Evolutionary conservation across 2,888 invertebrate species (phyloP), one percentile per base, ranked within the genome.

Genomic region (Caradrina clavipalpis): DNA sequence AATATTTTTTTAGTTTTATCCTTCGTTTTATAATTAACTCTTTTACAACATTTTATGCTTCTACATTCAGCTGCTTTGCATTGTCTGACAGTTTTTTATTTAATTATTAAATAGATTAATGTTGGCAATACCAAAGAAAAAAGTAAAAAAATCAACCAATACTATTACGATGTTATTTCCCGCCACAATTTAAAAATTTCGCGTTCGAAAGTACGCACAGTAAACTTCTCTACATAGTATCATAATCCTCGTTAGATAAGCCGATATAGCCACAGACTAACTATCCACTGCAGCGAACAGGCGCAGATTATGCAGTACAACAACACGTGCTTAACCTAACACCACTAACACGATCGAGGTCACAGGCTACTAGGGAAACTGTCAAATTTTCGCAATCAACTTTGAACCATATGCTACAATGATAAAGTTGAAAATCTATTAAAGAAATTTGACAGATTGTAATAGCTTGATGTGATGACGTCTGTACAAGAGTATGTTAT

Each of bases 341-440:
- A 74, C 69, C 64, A 78, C 64, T 77, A 78, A 69, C 78, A 74
- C 69, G 69, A 78, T 65, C 74, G 60, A 78, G 77, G 77, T 77
- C 74, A 78, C 73, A 57, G 60, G 67, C 61, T 50, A 76, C 47
- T 66, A n/a, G n/a, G n/a, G n/a, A n/a, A n/a, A n/a, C n/a, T n/a
- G n/a, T n/a, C n/a, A n/a, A n/a, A n/a, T n/a, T n/a, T n/a, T n/a
- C n/a, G n/a, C n/a, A n/a, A n/a, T n/a, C n/a, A n/a, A n/a, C n/a
- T n/a, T n/a, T n/a, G n/a, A n/a, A n/a, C n/a, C n/a, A n/a, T n/a
- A n/a, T n/a, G n/a, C n/a, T n/a, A n/a, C n/a, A n/a, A n/a, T n/a
- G n/a, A n/a, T n/a, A n/a, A n/a, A n/a, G n/a, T n/a, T n/a, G n/a
- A n/a, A n/a, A n/a, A n/a, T n/a, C n/a, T n/a, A n/a, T n/a, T n/a